These are phyloP conservation scores for Lithobates pipiens DNA, from an alignment of 2,797 vertebrate species.

Conservation along the genomic window DNA sequence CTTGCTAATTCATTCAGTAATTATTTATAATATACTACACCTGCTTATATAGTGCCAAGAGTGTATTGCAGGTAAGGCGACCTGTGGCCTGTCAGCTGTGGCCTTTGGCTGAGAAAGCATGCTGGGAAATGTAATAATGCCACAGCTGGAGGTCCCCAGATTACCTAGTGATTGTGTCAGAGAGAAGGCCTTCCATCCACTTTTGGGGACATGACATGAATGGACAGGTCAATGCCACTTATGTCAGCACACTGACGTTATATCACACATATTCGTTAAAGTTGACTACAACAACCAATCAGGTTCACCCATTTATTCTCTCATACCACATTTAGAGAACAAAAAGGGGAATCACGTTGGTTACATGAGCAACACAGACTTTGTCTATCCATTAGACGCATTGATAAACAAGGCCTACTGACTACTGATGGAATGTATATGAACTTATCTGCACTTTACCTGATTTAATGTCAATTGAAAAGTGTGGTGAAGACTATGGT, in stretches of 20 bases:
- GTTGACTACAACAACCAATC: neutral
- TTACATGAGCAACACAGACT: too few species aligned
- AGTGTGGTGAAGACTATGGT: constrained; percentile 57
- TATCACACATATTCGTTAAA: neutral
- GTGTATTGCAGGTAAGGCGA: neutral
- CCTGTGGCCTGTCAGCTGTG: neutral
- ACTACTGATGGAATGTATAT: constrained; percentile 80
- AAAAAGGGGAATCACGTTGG: neutral
- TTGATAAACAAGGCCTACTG: constrained; percentile 60
- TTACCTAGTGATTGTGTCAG: neutral
- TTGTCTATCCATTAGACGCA: too few species aligned
- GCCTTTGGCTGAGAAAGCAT: neutral
- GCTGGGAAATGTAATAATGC: neutral
- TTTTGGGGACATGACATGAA: neutral
- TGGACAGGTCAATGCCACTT: neutral
- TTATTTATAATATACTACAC: constrained; percentile 3
- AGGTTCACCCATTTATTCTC: neutral
- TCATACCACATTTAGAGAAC: neutral
- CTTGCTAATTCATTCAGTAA: neutral
- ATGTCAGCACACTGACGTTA: neutral
- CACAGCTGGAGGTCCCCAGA: neutral
- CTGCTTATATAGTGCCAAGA: neutral
- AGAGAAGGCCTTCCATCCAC: neutral
- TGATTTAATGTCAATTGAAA: constrained; percentile 44
- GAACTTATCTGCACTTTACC: constrained; percentile 71